phyloP scores from a whole-genome alignment of 2,888 invertebrate genomes.

The Aquatica leii region DNA sequence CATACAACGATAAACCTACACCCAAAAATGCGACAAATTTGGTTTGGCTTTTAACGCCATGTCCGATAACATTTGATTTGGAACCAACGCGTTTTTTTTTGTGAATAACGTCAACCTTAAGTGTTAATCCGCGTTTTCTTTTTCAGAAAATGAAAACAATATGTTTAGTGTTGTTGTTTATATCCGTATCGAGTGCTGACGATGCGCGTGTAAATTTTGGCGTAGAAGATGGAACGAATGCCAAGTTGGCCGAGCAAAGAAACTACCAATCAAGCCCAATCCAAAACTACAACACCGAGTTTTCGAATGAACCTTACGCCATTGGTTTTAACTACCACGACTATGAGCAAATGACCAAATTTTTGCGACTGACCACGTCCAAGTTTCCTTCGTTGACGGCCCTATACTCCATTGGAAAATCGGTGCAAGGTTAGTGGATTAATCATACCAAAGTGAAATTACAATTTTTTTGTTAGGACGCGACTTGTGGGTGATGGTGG shows the following conservation, averaged over 20 bases:
- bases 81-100: too few relatives aligned
- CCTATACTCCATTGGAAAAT: constrained; percentile 92
- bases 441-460: neutral
- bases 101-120: too few relatives aligned
- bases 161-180: neutral
- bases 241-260: constrained; percentile 39
- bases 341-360: constrained; percentile 84
- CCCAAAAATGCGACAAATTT: too few relatives aligned
- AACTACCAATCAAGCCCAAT: constrained; percentile 43
- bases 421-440: constrained; percentile 79
- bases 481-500: constrained; percentile 94
- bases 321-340: constrained; percentile 88
- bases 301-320: constrained; percentile 48
- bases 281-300: constrained; percentile 36
- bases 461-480: constrained; percentile 66
- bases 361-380: constrained; percentile 80
- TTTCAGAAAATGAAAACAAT: constrained; percentile 5
- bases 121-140: too few relatives aligned
- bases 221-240: neutral
- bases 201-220: neutral
- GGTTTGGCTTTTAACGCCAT: too few relatives aligned
- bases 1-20: too few relatives aligned
- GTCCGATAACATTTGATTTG: too few relatives aligned
- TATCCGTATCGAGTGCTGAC: neutral
- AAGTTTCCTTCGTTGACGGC: constrained; percentile 87